Base-by-base conservation (phyloP, 2,888 invertebrate genomes). In the Conchocele bisecta region DNA sequence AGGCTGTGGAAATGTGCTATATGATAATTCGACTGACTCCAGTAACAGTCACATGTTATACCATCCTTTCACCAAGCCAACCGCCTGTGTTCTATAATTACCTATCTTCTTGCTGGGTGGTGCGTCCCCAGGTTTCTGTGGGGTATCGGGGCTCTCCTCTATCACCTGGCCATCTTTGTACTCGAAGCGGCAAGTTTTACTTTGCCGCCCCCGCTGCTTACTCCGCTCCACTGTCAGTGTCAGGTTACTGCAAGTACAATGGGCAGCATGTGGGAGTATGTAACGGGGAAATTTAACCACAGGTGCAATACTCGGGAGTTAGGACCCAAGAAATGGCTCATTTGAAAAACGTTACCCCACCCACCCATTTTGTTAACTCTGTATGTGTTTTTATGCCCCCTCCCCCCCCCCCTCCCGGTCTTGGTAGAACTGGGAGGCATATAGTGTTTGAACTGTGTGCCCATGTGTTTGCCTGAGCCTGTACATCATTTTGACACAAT, bases 91-190 rank as follows among this genome's bases (percentile, higher is more conserved):
- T n/a, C n/a, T n/a, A n/a, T n/a, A n/a, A n/a, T n/a, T 67, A 83
- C 83, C 83, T 60, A 72, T 73, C 64, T 80, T 80, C 54, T 68
- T 71, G 22, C 50, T 54, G 24, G 37, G 68, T 59, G 68, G 15
- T 9, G 46, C 22, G 11, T 33, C n/a, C 15, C 51, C 35, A 35
- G 39, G 24, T 9, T 50, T 13, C 2, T 53, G 39, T 26, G 71
- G 42, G 24, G 51, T 51, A 11, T 79, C 73, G 37, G 73, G 76
- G 9, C 59, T 68, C 15, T 81, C 75, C 22, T 75, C 72, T 7
- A 84, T 39, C 13, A 75, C 65, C 15, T 66, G 73, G 0, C 84
- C 84, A 68, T 83, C 83, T 51, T 82, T 82, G 61, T 85, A 75
- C 44, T 77, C 75, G 61, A 84, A 76, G 11, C 46, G 17, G 13